These are phyloP conservation scores for Halcyon badia DNA, from an alignment of 2,797 vertebrate species.

Conservation along the genomic window DNA sequence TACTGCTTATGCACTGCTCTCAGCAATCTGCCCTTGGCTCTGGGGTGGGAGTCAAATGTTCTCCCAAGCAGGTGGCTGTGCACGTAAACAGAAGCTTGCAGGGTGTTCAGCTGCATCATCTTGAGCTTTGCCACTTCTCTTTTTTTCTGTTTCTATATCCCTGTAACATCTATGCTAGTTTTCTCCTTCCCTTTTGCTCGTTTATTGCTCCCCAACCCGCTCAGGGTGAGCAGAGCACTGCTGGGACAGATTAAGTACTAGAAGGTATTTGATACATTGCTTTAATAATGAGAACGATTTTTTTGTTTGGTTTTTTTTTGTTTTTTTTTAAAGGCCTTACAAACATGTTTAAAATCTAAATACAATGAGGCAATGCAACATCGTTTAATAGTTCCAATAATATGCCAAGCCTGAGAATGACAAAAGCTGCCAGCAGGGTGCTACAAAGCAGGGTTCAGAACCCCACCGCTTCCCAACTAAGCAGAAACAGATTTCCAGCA, in stretches of 20 bases:
- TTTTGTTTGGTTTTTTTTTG: not conserved
- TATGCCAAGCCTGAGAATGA: conserved; percentile 73
- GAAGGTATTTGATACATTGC: conserved; percentile 64
- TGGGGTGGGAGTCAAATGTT: not conserved
- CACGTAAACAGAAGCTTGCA: not conserved
- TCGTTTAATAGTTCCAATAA: conserved; percentile 66
- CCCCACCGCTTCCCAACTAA: conserved; percentile 69
- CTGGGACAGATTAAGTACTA: conserved; percentile 69
- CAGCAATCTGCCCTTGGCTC: not conserved
- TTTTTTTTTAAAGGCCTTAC: conserved; percentile 40
- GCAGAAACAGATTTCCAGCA: conserved; percentile 68
- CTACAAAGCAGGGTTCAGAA: conserved; percentile 67
- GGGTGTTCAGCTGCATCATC: not conserved
- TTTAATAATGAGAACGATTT: conserved; percentile 59
- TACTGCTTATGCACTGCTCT: rapidly evolving
- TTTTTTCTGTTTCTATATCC: not conserved
- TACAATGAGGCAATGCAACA: conserved; percentile 70
- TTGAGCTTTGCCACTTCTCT: not conserved
- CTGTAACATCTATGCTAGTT: not conserved
- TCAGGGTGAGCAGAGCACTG: conserved; percentile 43
- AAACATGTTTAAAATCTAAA: conserved; percentile 78
- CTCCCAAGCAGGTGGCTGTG: rapidly evolving
- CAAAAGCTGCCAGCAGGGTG: conserved; percentile 72
- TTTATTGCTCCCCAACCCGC: conserved; percentile 2
- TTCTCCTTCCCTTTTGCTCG: conserved; percentile 10